Evolutionary conservation across 2,113 vertebrate species (phyloP), one percentile per base, ranked within the genome.

Genomic region (Rhegmatorhina hoffmannsi): DNA sequence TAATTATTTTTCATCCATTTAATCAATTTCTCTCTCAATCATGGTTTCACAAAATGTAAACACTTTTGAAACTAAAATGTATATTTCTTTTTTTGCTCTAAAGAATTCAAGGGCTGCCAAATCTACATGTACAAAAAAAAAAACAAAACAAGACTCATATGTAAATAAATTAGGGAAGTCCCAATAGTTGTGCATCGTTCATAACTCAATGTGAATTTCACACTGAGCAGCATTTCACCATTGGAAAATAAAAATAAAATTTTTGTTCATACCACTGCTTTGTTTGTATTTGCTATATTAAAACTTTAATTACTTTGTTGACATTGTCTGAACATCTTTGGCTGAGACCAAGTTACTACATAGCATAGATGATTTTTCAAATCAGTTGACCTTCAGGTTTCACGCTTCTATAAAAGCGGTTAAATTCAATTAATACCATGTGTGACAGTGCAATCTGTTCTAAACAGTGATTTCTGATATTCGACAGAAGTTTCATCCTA

Each of bases 121-220:
- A 97, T 94, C 56, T 96, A 93, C 46, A 77, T 96, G 95, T 96
- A 95, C 53, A 74, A 87, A 87, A 88, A 83, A 43, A 87, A 88
- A 83, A 36, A 36, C 7, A 47, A 59, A 89, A 91, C 74, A 87
- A 95, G 60, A 96, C 55, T 91, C 69, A 70, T 69, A 58, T 97
- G 95, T 97, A 97, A 95, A 97, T 97, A 97, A 96, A 73, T 94
- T 94, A 97, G 91, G 96, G 88, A 97, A 95, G 94, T 92, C 96
- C 95, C 95, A 92, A 93, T 89, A 97, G 96, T 90, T 97, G 96
- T 97, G 93, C 96, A 97, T 97, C 94, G 0, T 97, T 97, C 96
- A 97, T 96, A 97, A 97, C 96, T 97, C 81, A 96, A 95, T 97
- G 96, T 97, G 97, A 96, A 91, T 95, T 98, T 97, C 95, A 98